A percentile compares a stretch with the other conserved stretches of the same genome.
Conservation (phyloP, 2,797 vertebrate species). For the Siniperca scherzeri region DNA sequence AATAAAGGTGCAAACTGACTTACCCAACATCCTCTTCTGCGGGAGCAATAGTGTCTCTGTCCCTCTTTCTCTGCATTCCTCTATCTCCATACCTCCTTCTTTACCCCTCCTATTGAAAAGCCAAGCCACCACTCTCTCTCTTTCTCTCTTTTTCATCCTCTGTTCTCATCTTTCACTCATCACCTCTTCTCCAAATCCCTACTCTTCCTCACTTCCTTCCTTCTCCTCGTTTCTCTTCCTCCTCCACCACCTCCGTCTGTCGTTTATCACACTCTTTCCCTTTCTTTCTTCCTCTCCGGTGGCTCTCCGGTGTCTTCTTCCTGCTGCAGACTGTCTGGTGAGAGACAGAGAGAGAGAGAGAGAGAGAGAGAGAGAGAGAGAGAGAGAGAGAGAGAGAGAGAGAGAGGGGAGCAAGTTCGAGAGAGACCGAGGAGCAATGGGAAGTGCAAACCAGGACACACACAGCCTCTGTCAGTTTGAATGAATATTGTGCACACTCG, state of each 20-base stretch:
- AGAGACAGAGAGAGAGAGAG: constrained; percentile 40
- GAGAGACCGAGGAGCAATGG: constrained; percentile 57
- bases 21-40: constrained; percentile 71
- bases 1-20: constrained; percentile 69
- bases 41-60: constrained; percentile 53
- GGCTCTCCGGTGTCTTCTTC: constrained; percentile 72
- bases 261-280: constrained; percentile 53
- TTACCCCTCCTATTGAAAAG: constrained; percentile 61
- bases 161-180: constrained; percentile 64
- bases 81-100: constrained; percentile 66
- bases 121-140: constrained; percentile 34
- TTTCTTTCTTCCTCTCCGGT: constrained; percentile 56
- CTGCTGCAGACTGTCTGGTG: constrained; percentile 79
- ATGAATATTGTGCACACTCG: constrained; percentile 86
- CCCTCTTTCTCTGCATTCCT: constrained; percentile 74
- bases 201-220: constrained; percentile 58
- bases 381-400: constrained; percentile 32
- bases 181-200: constrained; percentile 40
- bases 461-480: constrained; percentile 87
- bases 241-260: constrained; percentile 21
- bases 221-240: constrained; percentile 36
- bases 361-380: constrained; percentile 32
- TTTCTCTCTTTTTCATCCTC: constrained; percentile 35
- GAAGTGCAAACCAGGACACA: constrained; percentile 86
- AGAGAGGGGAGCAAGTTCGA: constrained; percentile 27